phyloP scores from a whole-genome alignment of 2,797 vertebrate species.

The Sparidentex hasta region DNA sequence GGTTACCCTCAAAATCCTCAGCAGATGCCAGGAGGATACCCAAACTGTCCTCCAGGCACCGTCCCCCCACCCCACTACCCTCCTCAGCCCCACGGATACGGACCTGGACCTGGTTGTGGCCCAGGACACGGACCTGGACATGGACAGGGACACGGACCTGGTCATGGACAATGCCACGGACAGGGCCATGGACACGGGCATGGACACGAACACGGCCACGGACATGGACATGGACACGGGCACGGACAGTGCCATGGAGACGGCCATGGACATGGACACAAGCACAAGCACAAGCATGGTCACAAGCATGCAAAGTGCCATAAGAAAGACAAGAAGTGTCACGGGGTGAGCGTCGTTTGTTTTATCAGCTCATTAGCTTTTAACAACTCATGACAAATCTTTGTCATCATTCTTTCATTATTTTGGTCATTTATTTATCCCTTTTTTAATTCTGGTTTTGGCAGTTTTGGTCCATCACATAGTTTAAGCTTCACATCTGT shows the following conservation, averaged over 20 bases:
- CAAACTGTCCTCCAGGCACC: slow-evolving; percentile 53
- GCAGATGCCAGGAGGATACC: slow-evolving; percentile 49
- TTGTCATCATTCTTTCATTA: too few relatives aligned
- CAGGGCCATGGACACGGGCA: slow-evolving; percentile 6
- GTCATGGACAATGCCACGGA: background rate
- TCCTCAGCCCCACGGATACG: slow-evolving; percentile 39
- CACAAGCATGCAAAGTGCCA: slow-evolving; percentile 72
- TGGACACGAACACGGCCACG: fast-evolving
- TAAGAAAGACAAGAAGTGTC: slow-evolving; percentile 70
- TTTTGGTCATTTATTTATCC: too few relatives aligned
- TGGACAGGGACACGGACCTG: background rate
- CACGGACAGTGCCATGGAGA: slow-evolving; percentile 22
- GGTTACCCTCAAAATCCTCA: slow-evolving; percentile 59
- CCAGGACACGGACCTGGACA: background rate
- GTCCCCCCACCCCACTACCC: slow-evolving; percentile 44
- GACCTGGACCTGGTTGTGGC: background rate
- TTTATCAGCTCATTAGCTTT: background rate
- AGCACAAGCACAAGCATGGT: slow-evolving; percentile 47
- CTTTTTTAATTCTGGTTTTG: too few relatives aligned
- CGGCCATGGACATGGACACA: background rate
- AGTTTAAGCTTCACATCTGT: background rate
- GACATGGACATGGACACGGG: fast-evolving
- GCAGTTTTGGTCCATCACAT: too few relatives aligned
- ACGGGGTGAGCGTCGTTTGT: slow-evolving; percentile 60
- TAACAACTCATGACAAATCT: too few relatives aligned